Evolutionary conservation across 53 echinoderm and acorn worm genomes (phyloP).

Genomic region (Zoroaster sp.): DNA sequence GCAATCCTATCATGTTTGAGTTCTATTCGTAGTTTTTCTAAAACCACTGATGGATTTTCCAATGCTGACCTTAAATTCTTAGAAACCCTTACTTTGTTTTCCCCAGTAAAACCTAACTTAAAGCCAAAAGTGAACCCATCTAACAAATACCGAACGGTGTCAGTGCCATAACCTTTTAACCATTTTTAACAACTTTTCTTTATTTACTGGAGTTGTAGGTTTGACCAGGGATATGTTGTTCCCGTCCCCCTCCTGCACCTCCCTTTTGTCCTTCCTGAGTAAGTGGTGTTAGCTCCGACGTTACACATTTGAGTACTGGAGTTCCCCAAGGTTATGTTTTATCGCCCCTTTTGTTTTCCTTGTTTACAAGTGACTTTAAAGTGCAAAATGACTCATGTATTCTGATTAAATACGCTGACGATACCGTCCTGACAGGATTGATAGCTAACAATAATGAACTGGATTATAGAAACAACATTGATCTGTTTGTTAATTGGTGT

Average conservation of each 20-base stretch:
- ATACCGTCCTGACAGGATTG: no score
- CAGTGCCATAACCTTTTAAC: not conserved
- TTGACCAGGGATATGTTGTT: not conserved
- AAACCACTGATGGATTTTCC: not conserved
- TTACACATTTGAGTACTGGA: no score
- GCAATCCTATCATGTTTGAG: not conserved
- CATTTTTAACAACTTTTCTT: not conserved
- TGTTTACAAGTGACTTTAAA: no score
- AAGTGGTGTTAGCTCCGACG: not conserved
- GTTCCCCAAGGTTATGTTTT: no score
- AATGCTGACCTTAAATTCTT: not conserved
- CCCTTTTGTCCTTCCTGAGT: not conserved
- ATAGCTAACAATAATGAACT: no score
- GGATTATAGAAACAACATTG: no score
- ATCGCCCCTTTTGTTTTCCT: no score
- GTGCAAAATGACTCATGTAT: no score
- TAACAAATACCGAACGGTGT: not conserved
- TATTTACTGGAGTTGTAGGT: not conserved
- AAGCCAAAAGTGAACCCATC: not conserved
- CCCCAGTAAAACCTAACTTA: no score
- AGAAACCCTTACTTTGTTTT: not conserved
- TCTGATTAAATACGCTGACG: no score
- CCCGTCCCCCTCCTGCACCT: not conserved
- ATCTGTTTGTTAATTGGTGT: no score
- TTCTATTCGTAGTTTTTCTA: not conserved